These are phyloP conservation scores for Sebastiscus tertius DNA, from an alignment of 2,797 vertebrate genomes.

Conservation along the genomic window DNA sequence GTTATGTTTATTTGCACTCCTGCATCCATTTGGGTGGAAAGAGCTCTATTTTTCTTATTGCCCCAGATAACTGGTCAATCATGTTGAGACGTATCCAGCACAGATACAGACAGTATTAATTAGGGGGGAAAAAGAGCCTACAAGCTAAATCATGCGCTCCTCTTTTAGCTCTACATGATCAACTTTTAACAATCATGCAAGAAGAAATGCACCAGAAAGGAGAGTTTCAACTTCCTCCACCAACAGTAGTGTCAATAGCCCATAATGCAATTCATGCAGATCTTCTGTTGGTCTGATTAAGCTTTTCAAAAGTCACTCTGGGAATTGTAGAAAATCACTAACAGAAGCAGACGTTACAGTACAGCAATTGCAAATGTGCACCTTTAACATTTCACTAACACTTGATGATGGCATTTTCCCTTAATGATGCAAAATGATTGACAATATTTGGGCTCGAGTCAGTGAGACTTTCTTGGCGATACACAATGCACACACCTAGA, in stretches of 20 bases:
- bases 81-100: slow-evolving; percentile 3
- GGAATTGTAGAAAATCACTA: not conserved
- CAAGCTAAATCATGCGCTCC: not conserved
- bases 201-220: not conserved
- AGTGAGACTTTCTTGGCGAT: not conserved
- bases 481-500: not conserved
- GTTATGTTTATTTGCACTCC: not conserved
- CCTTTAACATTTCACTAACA: not conserved
- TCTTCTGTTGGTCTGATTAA: not conserved
- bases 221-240: not conserved
- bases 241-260: not conserved
- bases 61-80: slow-evolving; percentile 26
- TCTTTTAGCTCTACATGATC: not conserved
- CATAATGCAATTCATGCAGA: not conserved
- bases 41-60: slow-evolving; percentile 21
- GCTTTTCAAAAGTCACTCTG: not conserved
- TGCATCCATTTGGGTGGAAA: not conserved
- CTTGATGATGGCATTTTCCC: not conserved
- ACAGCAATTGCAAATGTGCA: not conserved
- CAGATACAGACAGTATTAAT: slow-evolving; percentile 6
- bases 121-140: not conserved
- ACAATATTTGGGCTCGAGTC: not conserved
- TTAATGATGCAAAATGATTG: not conserved
- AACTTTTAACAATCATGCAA: not conserved
- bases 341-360: not conserved